Percentiles rank a stretch among this genome's conserved stretches.
phyloP scores from a whole-genome alignment of 2,888 invertebrate genomes.

The Nephrotoma guestfalica region DNA sequence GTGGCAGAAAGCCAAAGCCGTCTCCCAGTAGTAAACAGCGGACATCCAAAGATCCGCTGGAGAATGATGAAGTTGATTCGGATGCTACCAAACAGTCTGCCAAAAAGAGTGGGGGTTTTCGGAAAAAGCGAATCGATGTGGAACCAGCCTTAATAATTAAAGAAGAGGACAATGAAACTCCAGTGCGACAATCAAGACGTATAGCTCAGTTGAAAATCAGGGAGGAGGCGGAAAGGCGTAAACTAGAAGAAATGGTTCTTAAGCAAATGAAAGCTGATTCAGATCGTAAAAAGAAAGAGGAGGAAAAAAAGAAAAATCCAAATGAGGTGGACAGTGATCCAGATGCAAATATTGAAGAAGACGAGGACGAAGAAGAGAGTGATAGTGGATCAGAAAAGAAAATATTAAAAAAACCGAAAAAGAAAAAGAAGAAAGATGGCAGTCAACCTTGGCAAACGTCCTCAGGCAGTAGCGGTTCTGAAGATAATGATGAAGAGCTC shows the following conservation, averaged over 20 bases:
- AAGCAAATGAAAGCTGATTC: slow-evolving; percentile 50
- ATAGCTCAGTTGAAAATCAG: slow-evolving; percentile 79
- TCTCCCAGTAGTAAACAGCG: slow-evolving; percentile 7
- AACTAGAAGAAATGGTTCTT: slow-evolving; percentile 58
- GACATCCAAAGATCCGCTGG: neutral
- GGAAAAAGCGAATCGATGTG: neutral
- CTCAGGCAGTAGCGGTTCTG: slow-evolving; percentile 23
- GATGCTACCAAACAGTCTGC: neutral
- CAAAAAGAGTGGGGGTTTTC: neutral
- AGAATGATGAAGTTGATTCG: neutral
- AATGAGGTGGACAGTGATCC: slow-evolving; percentile 18
- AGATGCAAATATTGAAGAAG: slow-evolving; percentile 23
- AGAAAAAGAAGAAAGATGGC: slow-evolving; percentile 20
- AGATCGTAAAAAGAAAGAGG: slow-evolving; percentile 35
- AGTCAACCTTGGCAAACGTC: slow-evolving; percentile 11
- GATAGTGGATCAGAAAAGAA: slow-evolving; percentile 27
- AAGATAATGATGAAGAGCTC: slow-evolving; percentile 34
- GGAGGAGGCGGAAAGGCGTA: slow-evolving; percentile 65
- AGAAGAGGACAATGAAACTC: slow-evolving; percentile 22
- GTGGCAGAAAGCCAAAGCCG: slow-evolving; percentile 4
- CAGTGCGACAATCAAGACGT: slow-evolving; percentile 63
- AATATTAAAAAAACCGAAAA: slow-evolving; percentile 27
- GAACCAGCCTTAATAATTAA: slow-evolving; percentile 16
- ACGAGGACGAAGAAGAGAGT: slow-evolving; percentile 20
- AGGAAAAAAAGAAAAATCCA: slow-evolving; percentile 17